A percentile compares a stretch with the other conserved stretches of the same genome.
These are phyloP conservation scores for Mesoclemmys tuberculata DNA, from an alignment of 2,113 vertebrate species.

Conservation along the genomic window DNA sequence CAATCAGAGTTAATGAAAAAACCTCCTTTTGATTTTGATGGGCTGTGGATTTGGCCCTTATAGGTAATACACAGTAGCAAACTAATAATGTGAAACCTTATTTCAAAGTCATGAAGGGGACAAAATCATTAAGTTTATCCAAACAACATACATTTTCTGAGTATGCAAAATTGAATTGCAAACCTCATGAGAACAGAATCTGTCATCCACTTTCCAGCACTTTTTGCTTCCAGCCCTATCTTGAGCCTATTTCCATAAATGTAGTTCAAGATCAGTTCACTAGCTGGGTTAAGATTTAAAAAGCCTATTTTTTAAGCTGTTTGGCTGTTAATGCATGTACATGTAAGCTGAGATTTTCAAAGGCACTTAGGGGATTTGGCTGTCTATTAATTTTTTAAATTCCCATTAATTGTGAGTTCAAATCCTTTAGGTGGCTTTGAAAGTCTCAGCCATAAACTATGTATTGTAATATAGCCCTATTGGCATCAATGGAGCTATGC, in stretches of 20 bases:
- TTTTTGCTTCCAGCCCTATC: neutral
- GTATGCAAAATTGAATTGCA: neutral
- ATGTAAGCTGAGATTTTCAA: neutral
- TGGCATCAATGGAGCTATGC: neutral
- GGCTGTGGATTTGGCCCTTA: neutral
- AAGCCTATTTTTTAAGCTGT: fast-evolving
- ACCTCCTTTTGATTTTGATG: neutral
- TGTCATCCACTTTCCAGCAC: neutral
- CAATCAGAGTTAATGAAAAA: neutral
- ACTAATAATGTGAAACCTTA: neutral
- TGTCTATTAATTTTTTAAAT: neutral
- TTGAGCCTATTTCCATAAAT: neutral
- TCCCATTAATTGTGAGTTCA: neutral
- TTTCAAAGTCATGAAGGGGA: neutral
- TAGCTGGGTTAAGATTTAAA: neutral
- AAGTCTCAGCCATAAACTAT: neutral
- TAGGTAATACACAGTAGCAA: fast-evolving
- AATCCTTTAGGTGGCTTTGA: neutral
- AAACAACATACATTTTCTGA: neutral
- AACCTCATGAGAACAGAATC: neutral
- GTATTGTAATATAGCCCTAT: neutral
- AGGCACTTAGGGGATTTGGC: neutral
- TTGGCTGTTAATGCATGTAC: neutral
- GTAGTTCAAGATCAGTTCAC: neutral
- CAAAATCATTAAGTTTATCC: neutral